Evolutionary conservation across 1,140 invertebrate genomes (phyloP), one percentile per base, ranked within the genome.

Genomic region (Drusus annulatus): DNA sequence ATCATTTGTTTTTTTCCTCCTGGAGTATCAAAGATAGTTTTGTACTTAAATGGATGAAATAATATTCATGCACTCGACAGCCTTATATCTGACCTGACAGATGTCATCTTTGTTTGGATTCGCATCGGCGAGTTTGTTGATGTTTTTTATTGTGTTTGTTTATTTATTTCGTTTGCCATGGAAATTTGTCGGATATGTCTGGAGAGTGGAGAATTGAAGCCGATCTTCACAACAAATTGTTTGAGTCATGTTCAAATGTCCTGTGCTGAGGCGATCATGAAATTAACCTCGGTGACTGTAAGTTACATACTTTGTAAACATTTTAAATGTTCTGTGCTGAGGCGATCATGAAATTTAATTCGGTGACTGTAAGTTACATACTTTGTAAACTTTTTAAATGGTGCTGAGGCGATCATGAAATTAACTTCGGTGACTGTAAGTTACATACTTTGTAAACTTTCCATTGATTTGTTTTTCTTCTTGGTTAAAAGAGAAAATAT

Each of bases 181-280:
- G 71, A 77, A 19, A 76, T 80, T 45, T 83, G 81, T 78, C 75
- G 81, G 4, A 50, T 78, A 60, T 83, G 81, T 45, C 69, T 83
- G 21, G 75, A 78, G 25, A 21, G 68, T 54, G 79, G 81, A 19
- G 76, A 80, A 68, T 75, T 83, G 79, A 80, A 80, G 68, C 56
- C 81, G 16, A 21, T 80, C 3, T 83, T 83, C 51, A 68, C 74
- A 8, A 83, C 81, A 15, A 80, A 83, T 51, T 80, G 75, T 60
- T 80, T 76, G 45, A 79, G 60, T 56, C 19, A 65, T 45, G 5
- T 76, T 54, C 28, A 78, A 74, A 80, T 80, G 58, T 77, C 78
- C 16, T 82, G 78, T 58, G 78, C 78, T 15, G 74, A 80, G 8
- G 81, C 78, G 28, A 80, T 82, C 0, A 21, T 74, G 45, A 82